Conservation (phyloP, 1,140 invertebrate species). For the Microplitis mediator region DNA sequence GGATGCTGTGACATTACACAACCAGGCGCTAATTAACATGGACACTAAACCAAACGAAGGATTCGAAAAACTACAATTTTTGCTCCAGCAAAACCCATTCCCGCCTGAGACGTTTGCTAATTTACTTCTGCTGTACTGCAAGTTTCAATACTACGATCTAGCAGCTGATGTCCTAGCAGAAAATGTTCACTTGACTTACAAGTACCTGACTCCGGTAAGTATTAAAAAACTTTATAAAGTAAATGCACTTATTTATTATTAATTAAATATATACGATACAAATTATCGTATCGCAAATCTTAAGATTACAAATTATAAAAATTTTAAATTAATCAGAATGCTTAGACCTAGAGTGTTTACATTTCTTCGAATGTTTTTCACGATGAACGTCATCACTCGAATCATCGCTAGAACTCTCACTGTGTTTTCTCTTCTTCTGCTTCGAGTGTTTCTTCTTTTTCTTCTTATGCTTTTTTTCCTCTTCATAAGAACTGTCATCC, state of each 20-base stretch:
- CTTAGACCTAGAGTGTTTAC: conserved; percentile 47
- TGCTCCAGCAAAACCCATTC: conserved; percentile 94
- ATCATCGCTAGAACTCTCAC: conserved; percentile 35
- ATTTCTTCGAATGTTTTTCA: conserved; percentile 47
- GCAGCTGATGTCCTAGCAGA: conserved; percentile 98
- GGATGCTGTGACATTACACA: conserved; percentile 97
- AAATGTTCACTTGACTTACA: conserved; percentile 96
- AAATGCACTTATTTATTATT: conserved; percentile 17
- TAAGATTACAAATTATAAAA: conserved; percentile 15
- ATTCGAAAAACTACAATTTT: conserved; percentile 96
- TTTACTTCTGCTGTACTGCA: conserved; percentile 92
- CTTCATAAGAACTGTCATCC: conserved; percentile 26
- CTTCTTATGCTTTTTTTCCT: conserved; percentile 39
- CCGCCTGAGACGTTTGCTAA: conserved; percentile 98
- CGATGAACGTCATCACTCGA: conserved; percentile 30
- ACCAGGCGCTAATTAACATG: conserved; percentile 96
- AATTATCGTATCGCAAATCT: neutral
- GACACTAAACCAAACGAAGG: conserved; percentile 88
- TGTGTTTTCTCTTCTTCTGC: conserved; percentile 39
- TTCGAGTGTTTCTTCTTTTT: conserved; percentile 45
- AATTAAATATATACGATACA: neutral
- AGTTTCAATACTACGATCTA: conserved; percentile 96
- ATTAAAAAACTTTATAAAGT: neutral
- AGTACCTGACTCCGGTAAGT: conserved; percentile 88
- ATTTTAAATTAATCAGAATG: conserved; percentile 34